Evolutionary conservation across 2,113 vertebrate species (phyloP), one percentile per base, ranked within the genome.

Genomic region (Arenaria interpres): DNA sequence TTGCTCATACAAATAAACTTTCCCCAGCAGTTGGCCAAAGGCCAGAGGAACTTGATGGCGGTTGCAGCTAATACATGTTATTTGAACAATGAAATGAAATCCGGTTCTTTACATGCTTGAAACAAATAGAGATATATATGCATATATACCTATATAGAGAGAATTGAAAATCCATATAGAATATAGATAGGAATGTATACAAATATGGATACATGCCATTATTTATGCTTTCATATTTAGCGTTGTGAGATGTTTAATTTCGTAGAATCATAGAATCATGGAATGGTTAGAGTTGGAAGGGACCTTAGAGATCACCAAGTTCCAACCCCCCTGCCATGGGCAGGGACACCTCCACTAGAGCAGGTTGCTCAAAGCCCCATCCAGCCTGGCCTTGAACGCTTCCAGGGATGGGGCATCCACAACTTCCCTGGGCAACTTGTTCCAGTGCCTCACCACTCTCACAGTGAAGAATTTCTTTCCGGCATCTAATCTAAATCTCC

Each of bases 1-100:
- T 90, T 41, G 69, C 88, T 93, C 78, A 57, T 89, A 94, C 85
- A 93, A 89, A 94, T 94, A 74, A 96, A 94, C 86, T 82, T 93
- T 89, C 1, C 2, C 80, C 90, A 71, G n/a, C 53, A 72, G 74
- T 37, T 90, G 77, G 78, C 78, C 76, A 76, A 86, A 96, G 80
- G 64, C 90, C 67, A 91, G 33, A 64, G 53, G 72, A 66, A 39
- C n/a, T 24, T 51, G 41, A 56, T 94, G 68, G 62, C 37, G 83
- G 32, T 46, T 64, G 53, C 32, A 94, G 13, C 39, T 63, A 35
- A 15, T 37, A 24, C 13, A 7, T 50, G 21, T 84, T 71, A 46
- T 51, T 60, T 76, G n/a, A 79, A 48, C 37, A 78, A 22, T 41
- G 45, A 69, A 95, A 75, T 87, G 21, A 27, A 86, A 37, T 67